Evolutionary conservation across 2,113 vertebrate genomes (phyloP), one percentile per base, ranked within the genome.

Genomic region (Orcinus orca): DNA sequence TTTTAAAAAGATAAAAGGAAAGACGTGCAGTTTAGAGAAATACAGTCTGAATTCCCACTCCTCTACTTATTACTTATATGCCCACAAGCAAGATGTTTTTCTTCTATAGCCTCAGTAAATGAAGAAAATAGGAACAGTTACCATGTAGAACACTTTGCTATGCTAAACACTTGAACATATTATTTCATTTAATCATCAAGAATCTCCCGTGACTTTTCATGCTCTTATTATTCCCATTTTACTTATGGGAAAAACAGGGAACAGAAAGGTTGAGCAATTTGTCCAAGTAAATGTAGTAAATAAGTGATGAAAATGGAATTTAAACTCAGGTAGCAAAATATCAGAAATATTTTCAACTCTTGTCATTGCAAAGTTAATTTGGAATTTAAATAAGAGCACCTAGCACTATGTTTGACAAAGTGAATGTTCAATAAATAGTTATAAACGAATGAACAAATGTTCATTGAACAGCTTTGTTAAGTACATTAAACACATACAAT

Each of bases 351-450:
- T 10, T 29, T 41, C 21, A 77, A n/a, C 12, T 65, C n/a, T 58
- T 47, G n/a, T 31, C 81, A 88, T 20, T 41, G 8, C 13, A 62
- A 95, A 92, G 18, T 93, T 67, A 90, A 93, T 60, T 77, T 8
- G 8, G 3, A 85, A 80, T 98, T 84, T 95, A 96, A 84, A 94
- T 71, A 26, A 82, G 33, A 76, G 3, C 8, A 80, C 5, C 50
- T 50, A 62, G 17, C 63, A 50, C 26, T 47, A 8, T 84, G 31
- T 6, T 67, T 91, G 62, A 33, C 31, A 87, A 26, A 53, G n/a
- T 88, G 71, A 88, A 67, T 84, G 25, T 12, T 90, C 63, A 89
- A 73, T 41, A 90, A 88, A 76, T 88, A 94, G 58, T 88, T 73
- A 36, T 65, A 81, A 92, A 88, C 47, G 26, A 95, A n/a, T 71